Percentiles rank a stretch among this genome's conserved stretches.
Conservation (phyloP, 2,113 vertebrate species). For the cattle (Bos taurus) region ARS-UCD2.0 NC_037357.1:30068501-30069000, state of each 20-base stretch:
- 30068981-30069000: not conserved
- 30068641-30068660: not conserved
- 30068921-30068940: not conserved
- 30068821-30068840: not conserved
- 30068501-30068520: not conserved
- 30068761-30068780: not conserved
- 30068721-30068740: not conserved
- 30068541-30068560: not conserved
- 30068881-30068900: not conserved
- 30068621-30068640: not conserved
- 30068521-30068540: not conserved
- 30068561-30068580: not conserved
- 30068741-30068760: not conserved
- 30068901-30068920: not conserved
- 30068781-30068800: not conserved
- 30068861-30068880: not conserved
- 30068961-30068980: not conserved
- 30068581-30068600: not conserved
- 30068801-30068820: not conserved
- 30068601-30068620: not conserved
- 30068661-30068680: not conserved
- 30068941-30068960: not conserved
- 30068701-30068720: not conserved
- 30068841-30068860: not conserved
- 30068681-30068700: not conserved